Percentiles rank a stretch among this genome's conserved stretches.
Conservation (phyloP, 2,888 invertebrate species). For the Synergus laeviventris region DNA sequence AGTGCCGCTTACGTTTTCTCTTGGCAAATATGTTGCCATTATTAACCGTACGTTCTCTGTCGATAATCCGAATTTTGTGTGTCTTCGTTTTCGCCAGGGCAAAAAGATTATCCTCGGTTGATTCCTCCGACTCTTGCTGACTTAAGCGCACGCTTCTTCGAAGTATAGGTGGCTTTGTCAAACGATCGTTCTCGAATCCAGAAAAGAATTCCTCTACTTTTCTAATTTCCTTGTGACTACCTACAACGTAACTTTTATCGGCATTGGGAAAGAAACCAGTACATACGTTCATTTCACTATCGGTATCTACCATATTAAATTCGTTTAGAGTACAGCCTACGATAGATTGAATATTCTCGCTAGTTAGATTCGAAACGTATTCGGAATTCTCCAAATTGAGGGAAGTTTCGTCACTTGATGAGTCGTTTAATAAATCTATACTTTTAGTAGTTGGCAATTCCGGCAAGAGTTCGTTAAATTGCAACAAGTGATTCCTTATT, state of each 20-base stretch:
- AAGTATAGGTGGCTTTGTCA: constrained; percentile 60
- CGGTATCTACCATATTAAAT: constrained; percentile 41
- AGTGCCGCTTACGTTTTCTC: constrained; percentile 58
- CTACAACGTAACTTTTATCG: constrained; percentile 49
- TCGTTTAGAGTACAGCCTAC: constrained; percentile 63
- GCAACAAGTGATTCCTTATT: constrained; percentile 47
- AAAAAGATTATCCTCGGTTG: constrained; percentile 55
- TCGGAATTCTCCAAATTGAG: constrained; percentile 69
- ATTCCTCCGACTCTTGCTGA: constrained; percentile 68
- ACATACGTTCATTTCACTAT: constrained; percentile 37
- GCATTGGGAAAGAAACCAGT: constrained; percentile 36
- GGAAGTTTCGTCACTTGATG: constrained; percentile 60
- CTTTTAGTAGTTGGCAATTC: constrained; percentile 61
- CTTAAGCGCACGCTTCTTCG: constrained; percentile 70
- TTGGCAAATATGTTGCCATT: constrained; percentile 42
- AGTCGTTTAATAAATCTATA: constrained; percentile 69
- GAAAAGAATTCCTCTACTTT: constrained; percentile 48
- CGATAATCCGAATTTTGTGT: constrained; percentile 41
- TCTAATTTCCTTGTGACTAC: constrained; percentile 49
- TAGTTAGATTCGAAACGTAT: constrained; percentile 67
- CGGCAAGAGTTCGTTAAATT: constrained; percentile 48
- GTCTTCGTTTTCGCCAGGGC: constrained; percentile 43
- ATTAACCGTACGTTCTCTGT: constrained; percentile 37
- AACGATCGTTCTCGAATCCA: constrained; percentile 31
- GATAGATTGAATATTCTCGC: constrained; percentile 68